A percentile compares a stretch with the other conserved stretches of the same genome.
phyloP scores from a whole-genome alignment of 1,140 invertebrate genomes.

The Gryllus bimaculatus region DNA sequence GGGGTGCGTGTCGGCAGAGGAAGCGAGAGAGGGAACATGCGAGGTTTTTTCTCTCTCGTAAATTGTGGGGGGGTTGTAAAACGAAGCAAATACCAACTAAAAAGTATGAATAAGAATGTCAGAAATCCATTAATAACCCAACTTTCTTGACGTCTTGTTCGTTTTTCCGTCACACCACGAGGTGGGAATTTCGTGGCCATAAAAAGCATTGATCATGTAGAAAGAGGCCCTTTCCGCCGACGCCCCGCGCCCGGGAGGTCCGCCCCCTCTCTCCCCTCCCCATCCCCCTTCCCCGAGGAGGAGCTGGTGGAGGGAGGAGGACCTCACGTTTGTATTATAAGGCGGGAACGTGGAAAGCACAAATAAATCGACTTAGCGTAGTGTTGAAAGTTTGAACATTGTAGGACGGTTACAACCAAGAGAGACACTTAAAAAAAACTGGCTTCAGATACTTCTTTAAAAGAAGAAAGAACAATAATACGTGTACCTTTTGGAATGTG shows the following conservation, averaged over 20 bases:
- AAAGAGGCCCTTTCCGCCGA: background rate
- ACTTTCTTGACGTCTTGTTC: background rate
- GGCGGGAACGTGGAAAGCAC: too few species aligned
- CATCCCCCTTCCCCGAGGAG: background rate
- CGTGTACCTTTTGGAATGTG: too few species aligned
- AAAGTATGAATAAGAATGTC: constrained; percentile 5
- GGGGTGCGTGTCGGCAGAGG: background rate
- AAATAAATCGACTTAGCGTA: too few species aligned
- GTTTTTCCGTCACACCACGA: background rate
- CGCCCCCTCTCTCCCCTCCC: too few species aligned
- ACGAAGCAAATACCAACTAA: background rate
- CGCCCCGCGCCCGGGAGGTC: background rate
- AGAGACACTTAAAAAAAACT: too few species aligned
- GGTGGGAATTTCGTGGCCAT: background rate
- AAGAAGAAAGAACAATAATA: too few species aligned
- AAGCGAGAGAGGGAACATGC: background rate
- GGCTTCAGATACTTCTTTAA: too few species aligned
- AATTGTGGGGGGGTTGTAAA: background rate
- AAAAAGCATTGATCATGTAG: constrained; percentile 5
- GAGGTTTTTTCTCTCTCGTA: background rate
- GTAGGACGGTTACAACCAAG: too few species aligned
- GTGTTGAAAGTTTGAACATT: too few species aligned
- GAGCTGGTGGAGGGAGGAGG: background rate
- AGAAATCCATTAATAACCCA: constrained; percentile 5
- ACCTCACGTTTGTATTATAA: too few species aligned